phyloP scores from a whole-genome alignment of 2,888 invertebrate genomes.

The Deilephila porcellus region DNA sequence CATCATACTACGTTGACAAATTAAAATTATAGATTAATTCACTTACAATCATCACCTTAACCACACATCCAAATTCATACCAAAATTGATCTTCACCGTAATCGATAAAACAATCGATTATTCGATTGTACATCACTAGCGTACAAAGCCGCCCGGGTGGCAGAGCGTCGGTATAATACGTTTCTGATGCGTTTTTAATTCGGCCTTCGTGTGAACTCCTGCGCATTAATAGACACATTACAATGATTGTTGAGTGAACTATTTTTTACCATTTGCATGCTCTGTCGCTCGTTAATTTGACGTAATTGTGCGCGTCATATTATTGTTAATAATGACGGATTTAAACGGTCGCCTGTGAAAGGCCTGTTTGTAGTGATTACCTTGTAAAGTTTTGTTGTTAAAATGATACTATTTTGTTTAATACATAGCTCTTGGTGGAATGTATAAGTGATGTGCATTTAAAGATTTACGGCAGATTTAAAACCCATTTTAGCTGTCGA shows the following conservation, averaged over 20 bases:
- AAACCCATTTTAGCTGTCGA: too few species aligned
- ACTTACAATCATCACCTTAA: not conserved
- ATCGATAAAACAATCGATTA: conserved; percentile 21
- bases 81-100: not conserved
- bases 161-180: conserved; percentile 75
- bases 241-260: conserved; percentile 48
- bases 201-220: conserved; percentile 77
- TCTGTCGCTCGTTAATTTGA: conserved; percentile 28
- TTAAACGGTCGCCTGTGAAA: not conserved
- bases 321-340: not conserved
- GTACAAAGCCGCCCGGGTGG: conserved; percentile 58
- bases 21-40: too few species aligned
- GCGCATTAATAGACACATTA: conserved; percentile 78
- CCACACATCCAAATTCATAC: not conserved
- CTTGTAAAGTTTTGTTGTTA: too few species aligned
- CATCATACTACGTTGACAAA: too few species aligned
- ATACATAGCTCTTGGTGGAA: too few species aligned
- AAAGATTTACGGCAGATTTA: too few species aligned
- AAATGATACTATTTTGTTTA: too few species aligned
- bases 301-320: conserved; percentile 13
- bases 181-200: conserved; percentile 83
- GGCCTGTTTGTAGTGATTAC: not conserved
- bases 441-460: too few species aligned
- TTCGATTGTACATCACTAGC: conserved; percentile 32
- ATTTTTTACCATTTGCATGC: conserved; percentile 47